Base-by-base conservation (phyloP, 2,113 vertebrate genomes). In the Chunga burmeisteri region DNA sequence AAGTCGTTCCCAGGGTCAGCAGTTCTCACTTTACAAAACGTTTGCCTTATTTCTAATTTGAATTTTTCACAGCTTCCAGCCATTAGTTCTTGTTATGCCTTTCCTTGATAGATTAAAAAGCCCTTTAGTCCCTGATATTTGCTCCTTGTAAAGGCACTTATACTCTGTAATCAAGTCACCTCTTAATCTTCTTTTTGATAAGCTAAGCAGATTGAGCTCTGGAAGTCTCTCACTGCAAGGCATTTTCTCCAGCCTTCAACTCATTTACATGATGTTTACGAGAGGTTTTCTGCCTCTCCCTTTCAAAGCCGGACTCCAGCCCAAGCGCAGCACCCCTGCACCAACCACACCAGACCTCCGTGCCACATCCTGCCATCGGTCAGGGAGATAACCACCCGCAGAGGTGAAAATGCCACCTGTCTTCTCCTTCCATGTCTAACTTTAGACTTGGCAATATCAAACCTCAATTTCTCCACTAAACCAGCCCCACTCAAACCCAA, bases 111-210 rank as follows among this genome's bases (percentile, higher is more conserved):
- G 95, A 96, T 97, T 96, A 96, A 97, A 97, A 94, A 95, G 94
- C 94, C 95, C 96, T 96, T 97, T 96, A 97, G 96, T 96, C 92
- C 90, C 94, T 94, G 94, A 93, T 96, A 96, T 92, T 96, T 96
- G 93, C 96, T 97, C 94, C 96, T 96, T 93, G 91, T 96, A 96
- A 97, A 97, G 95, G 95, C 95, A 96, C 94, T 97, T 96, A 94
- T 83, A 96, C 91, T 95, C 96, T 96, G 94, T 97, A 97, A 97
- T 97, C 97, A 97, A 97, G 96, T 96, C 97, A 97, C 95, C 96
- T 95, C 97, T 97, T 96, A 95, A 97, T 97, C 97, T 97, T 96
- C 96, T 96, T 97, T 97, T 97, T 97, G 96, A 97, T 97, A 97
- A 97, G 94, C 95, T 96, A 97, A 97, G 95, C 95, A 97, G 97